Evolutionary conservation across 92 coral and sea anemone genomes (phyloP).

Genomic region (Anthopleura xanthogrammica): DNA sequence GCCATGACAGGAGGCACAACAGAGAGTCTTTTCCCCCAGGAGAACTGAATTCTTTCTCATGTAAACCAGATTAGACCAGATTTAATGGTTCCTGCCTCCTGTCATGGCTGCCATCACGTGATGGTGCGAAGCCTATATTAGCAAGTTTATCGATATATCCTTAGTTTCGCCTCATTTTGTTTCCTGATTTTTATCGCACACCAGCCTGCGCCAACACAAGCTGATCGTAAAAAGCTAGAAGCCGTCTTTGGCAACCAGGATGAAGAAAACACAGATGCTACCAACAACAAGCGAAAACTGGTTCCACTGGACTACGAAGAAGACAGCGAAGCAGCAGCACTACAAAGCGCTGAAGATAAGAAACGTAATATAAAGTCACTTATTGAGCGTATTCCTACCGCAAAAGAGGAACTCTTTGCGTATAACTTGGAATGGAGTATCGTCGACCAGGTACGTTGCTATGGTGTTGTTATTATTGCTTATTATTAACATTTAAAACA

Average conservation of each 20-base stretch:
- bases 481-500: slow-evolving; percentile 1
- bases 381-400: slow-evolving; percentile 98
- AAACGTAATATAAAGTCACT: slow-evolving; percentile 94
- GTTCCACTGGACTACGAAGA: slow-evolving; percentile 91
- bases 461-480: neutral
- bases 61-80: too few species aligned
- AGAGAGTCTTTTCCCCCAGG: too few species aligned
- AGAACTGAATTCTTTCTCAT: too few species aligned
- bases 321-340: slow-evolving; percentile 55
- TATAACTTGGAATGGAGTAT: slow-evolving; percentile 92
- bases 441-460: slow-evolving; percentile 88
- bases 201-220: slow-evolving; percentile 65
- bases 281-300: slow-evolving; percentile 69
- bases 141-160: neutral
- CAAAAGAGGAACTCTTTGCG: slow-evolving; percentile 96
- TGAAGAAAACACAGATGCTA: slow-evolving; percentile 62
- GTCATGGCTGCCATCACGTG: too few species aligned
- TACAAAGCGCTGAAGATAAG: slow-evolving; percentile 89
- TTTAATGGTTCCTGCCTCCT: too few species aligned
- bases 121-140: too few species aligned
- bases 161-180: neutral
- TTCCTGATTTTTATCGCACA: neutral
- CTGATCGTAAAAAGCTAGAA: slow-evolving; percentile 84
- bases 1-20: too few species aligned
- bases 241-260: slow-evolving; percentile 85